Percentiles rank a stretch among this genome's conserved stretches.
phyloP scores from a whole-genome alignment of 1,140 invertebrate genomes.

The Bombus huntii region DNA sequence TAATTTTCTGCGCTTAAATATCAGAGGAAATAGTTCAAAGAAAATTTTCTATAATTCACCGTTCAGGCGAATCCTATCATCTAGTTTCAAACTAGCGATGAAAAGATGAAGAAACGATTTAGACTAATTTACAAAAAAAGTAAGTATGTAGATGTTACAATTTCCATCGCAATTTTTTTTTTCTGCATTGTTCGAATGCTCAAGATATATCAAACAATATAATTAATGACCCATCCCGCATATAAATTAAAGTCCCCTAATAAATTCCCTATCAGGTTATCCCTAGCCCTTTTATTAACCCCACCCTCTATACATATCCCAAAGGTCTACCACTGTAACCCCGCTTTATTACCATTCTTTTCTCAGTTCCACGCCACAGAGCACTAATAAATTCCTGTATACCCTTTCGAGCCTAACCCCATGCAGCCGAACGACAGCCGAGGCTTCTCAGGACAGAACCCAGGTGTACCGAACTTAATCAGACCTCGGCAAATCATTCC shows the following conservation, averaged over 20 bases:
- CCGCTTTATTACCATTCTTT: constrained; percentile 13
- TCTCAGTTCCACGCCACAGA: too few relatives aligned
- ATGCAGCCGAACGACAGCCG: background rate
- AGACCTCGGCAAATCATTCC: background rate
- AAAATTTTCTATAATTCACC: too few relatives aligned
- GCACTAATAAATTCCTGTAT: background rate
- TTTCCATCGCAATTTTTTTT: too few relatives aligned
- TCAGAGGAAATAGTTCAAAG: too few relatives aligned
- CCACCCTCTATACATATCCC: background rate
- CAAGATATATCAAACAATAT: background rate
- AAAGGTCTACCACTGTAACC: background rate
- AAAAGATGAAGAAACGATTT: too few relatives aligned
- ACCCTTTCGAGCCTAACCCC: background rate
- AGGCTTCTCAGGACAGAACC: background rate
- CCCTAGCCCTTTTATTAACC: background rate
- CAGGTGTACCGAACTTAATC: constrained; percentile 12
- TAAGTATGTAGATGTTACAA: too few relatives aligned
- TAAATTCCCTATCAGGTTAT: background rate
- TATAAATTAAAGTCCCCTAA: background rate
- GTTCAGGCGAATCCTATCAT: too few relatives aligned
- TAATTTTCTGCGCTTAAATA: too few relatives aligned
- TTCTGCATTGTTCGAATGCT: too few relatives aligned
- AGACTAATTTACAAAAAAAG: too few relatives aligned
- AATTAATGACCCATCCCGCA: background rate
- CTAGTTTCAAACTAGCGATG: too few relatives aligned